A percentile compares a stretch with the other conserved stretches of the same genome.
Evolutionary conservation across 2,888 invertebrate species (phyloP).

Genomic region (Girardia tigrina): DNA sequence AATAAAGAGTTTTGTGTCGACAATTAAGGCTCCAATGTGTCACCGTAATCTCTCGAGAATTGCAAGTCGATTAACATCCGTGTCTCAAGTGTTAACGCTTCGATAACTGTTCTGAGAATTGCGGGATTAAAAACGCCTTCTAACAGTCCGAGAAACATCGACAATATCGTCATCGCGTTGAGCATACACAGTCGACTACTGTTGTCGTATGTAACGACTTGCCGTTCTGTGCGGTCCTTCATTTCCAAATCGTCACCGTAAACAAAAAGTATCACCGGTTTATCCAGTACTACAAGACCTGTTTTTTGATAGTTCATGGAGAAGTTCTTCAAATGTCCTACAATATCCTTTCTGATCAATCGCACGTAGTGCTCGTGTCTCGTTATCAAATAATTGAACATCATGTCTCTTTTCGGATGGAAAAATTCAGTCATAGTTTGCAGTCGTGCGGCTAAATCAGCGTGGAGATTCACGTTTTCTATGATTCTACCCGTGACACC

Average conservation of each 20-base stretch:
- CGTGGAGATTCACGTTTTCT: not conserved
- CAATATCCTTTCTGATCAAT: not conserved
- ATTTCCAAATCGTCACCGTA: not conserved
- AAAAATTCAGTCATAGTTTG: not conserved
- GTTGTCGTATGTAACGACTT: not conserved
- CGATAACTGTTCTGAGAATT: not conserved
- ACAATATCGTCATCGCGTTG: not conserved
- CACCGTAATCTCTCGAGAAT: not conserved
- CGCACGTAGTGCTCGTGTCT: not conserved
- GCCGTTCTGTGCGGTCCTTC: too few relatives aligned
- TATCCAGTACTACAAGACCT: not conserved
- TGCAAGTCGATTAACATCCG: not conserved
- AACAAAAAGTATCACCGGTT: not conserved
- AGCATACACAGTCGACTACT: not conserved
- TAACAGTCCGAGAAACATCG: not conserved
- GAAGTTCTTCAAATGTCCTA: not conserved
- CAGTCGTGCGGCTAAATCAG: not conserved
- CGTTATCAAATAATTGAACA: not conserved
- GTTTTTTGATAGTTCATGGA: not conserved
- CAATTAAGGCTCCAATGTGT: too few relatives aligned
- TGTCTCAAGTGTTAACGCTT: not conserved
- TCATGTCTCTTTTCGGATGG: not conserved
- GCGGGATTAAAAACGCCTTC: not conserved
- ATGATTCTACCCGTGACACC: not conserved
- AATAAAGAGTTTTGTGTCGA: too few relatives aligned